phyloP scores from a whole-genome alignment of 2,797 vertebrate genomes.

The Allobates femoralis region DNA sequence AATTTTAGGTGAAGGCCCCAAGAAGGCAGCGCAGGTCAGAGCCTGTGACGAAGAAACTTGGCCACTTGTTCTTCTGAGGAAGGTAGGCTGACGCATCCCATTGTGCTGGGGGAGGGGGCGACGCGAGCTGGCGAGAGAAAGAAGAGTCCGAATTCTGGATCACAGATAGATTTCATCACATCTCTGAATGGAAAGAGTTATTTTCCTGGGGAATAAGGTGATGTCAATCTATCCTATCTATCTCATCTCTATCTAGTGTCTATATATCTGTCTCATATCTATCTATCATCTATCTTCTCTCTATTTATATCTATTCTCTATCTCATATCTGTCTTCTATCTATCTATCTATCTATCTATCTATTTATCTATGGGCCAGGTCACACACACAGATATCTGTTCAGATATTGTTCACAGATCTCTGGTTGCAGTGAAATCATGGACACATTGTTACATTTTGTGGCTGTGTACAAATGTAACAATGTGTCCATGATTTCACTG shows the following conservation, averaged over 20 bases:
- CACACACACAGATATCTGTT: too few species aligned
- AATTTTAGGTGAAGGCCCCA: slow-evolving; percentile 78
- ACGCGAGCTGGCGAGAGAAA: neutral
- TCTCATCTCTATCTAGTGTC: neutral
- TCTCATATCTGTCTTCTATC: neutral
- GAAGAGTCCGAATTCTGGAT: slow-evolving; percentile 26
- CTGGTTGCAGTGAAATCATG: too few species aligned
- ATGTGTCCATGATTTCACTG: too few species aligned
- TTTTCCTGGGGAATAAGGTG: neutral
- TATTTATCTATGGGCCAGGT: too few species aligned
- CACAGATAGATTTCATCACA: slow-evolving; percentile 15
- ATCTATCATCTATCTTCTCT: neutral
- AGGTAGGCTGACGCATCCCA: slow-evolving; percentile 74
- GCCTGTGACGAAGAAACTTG: slow-evolving; percentile 71
- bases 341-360: neutral
- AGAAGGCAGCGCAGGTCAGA: slow-evolving; percentile 71
- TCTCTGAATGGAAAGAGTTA: neutral
- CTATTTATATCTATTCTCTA: neutral
- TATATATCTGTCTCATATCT: neutral
- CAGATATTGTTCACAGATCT: too few species aligned
- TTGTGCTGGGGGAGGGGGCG: slow-evolving; percentile 63
- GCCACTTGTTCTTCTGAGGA: slow-evolving; percentile 70
- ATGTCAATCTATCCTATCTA: neutral
- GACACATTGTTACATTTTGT: too few species aligned
- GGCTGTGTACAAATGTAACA: too few species aligned